Evolutionary conservation across 92 coral and sea anemone species (phyloP), one percentile per base, ranked within the genome.

Genomic region (Hydrozoanthus gracilis): DNA sequence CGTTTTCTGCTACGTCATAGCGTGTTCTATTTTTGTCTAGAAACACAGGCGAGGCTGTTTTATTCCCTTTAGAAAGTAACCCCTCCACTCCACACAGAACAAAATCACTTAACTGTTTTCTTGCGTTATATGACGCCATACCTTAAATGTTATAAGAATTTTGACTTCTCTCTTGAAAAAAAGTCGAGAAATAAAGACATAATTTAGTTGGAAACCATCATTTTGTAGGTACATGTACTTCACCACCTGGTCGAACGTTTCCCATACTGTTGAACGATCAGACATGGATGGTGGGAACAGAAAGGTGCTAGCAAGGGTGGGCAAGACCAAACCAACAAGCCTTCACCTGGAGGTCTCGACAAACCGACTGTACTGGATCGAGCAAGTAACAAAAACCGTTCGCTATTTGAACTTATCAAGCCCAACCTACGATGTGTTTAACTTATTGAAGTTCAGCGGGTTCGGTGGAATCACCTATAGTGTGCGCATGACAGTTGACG

Each of bases 231-330:
- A 62, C 60, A 62, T 80, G 4, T 80, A 47, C 47, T 80, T 80
- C 20, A 65, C 75, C 11, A 64, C 85, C 20, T 80, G 85, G 85
- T 15, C 14, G 10, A 68, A 65, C 17, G 9, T 9, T 14, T 62
- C 20, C 70, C 73, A 80, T 39, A 65, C 74, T 16, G 73, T 90
- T 6, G 92, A 86, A 44, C 76, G 92, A 66, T 85, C 90, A 14
- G 92, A 90, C 46, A 79, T 90, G 92, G 92, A 90, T 75, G 92
- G 92, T 8, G 67, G 83, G 48, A 90, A 90, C 44, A 66, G 85
- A 65, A 14, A n/a, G 20, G 8, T 65, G 58, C 54, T 80, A 61
- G 85, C 85, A 39, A 48, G 2, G 3, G 50, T 80, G 4, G 85
- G 74, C 18, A 2, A 1, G 11, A 65, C 70, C 14, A 75, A 74